Evolutionary conservation across 2,113 vertebrate genomes (phyloP).

Genomic region (Halichoeres trimaculatus): DNA sequence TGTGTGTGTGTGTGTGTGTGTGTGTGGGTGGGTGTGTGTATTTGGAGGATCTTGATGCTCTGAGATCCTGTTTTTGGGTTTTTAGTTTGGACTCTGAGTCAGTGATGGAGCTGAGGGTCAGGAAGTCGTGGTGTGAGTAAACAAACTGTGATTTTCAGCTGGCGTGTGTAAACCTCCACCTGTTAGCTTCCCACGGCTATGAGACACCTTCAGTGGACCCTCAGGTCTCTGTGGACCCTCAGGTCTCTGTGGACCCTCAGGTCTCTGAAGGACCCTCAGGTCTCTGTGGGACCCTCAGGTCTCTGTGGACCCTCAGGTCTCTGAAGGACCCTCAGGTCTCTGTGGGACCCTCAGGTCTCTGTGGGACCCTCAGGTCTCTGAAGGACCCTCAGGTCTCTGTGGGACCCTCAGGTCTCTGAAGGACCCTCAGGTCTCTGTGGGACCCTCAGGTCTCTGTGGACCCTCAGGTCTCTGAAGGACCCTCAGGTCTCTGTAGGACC

Average conservation of each 20-base stretch:
- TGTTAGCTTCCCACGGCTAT: no score
- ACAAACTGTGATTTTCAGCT: constrained; percentile 24
- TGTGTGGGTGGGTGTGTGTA: no score
- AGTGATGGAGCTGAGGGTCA: constrained; percentile 30
- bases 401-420: constrained; percentile 62
- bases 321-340: constrained; percentile 63
- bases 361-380: constrained; percentile 62
- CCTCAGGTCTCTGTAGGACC: constrained; percentile 61
- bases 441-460: constrained; percentile 59
- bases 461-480: constrained; percentile 60
- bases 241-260: constrained; percentile 63
- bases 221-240: constrained; percentile 64
- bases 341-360: constrained; percentile 62
- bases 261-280: constrained; percentile 63
- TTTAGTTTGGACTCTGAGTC: constrained; percentile 46
- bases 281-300: constrained; percentile 63
- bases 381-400: constrained; percentile 62
- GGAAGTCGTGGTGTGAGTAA: constrained; percentile 57
- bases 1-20: no score
- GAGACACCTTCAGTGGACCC: background rate
- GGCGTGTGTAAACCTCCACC: background rate
- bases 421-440: constrained; percentile 62
- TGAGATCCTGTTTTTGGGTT: constrained; percentile 21
- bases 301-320: constrained; percentile 61
- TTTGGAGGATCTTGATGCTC: no score